Conservation (phyloP, 2,113 vertebrate species). For the Marcusenius ussheri region DNA sequence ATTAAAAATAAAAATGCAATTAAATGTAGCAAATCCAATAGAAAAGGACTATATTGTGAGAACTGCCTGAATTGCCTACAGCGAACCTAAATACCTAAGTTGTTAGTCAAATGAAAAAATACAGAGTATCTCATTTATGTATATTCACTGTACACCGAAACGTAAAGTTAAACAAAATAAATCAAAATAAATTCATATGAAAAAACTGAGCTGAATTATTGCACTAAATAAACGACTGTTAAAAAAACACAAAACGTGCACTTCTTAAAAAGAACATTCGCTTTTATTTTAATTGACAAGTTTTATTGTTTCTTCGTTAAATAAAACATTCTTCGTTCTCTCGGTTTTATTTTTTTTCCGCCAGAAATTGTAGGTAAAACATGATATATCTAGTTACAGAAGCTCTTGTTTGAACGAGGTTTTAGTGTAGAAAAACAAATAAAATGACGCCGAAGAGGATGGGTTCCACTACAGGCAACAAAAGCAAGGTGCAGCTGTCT, state of each 20-base stretch:
- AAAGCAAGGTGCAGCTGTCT: not conserved
- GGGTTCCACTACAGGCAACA: not conserved
- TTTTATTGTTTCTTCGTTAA: conserved; percentile 17
- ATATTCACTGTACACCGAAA: not conserved
- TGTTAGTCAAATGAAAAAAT: not conserved
- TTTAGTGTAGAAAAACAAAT: not conserved
- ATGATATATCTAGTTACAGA: not conserved
- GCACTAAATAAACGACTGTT: not conserved
- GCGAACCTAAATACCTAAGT: not conserved
- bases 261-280: conserved; percentile 2
- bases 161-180: not conserved
- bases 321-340: conserved; percentile 18
- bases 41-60: conserved; percentile 47
- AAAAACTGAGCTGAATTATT: not conserved
- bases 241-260: not conserved
- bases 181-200: not conserved
- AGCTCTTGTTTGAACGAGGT: not conserved
- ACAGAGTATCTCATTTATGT: not conserved
- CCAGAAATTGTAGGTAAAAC: conserved; percentile 16
- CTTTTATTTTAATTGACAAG: conserved; percentile 3
- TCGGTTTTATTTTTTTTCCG: not conserved
- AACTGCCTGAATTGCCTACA: conserved; percentile 42
- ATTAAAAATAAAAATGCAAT: conserved; percentile 56
- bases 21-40: conserved; percentile 52
- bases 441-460: not conserved